Evolutionary conservation across 2,888 invertebrate genomes (phyloP).

Genomic region (Drosophila ezoana): DNA sequence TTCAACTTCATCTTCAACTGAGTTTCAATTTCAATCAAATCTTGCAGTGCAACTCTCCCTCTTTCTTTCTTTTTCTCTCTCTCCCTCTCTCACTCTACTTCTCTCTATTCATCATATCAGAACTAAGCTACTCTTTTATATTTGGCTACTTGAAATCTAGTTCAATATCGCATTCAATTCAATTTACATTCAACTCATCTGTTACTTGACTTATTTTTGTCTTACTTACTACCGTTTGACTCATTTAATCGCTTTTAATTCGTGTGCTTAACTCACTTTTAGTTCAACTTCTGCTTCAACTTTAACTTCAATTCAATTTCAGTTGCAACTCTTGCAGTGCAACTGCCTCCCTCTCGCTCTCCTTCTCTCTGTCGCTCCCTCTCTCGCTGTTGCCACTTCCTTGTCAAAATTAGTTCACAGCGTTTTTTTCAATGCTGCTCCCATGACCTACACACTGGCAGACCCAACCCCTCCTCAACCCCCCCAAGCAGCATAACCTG

Average conservation of each 20-base stretch:
- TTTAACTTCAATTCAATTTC: slow-evolving; percentile 1
- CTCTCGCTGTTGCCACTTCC: slow-evolving; percentile 15
- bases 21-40: slow-evolving; percentile 4
- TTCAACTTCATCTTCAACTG: neutral
- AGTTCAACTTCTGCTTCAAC: slow-evolving; percentile 1
- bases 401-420: slow-evolving; percentile 54
- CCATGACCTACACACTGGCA: slow-evolving; percentile 47
- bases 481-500: neutral
- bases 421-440: slow-evolving; percentile 35
- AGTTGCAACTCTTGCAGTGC: neutral
- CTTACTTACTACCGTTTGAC: too few species aligned
- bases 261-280: neutral
- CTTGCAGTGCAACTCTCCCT: too few species aligned
- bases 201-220: too few species aligned
- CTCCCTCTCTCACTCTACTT: too few species aligned
- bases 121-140: too few species aligned
- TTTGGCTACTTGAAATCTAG: too few species aligned
- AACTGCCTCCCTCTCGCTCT: neutral
- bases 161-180: too few species aligned
- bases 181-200: too few species aligned
- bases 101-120: too few species aligned
- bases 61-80: too few species aligned
- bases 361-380: neutral
- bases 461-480: neutral
- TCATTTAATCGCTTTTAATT: too few species aligned